These are phyloP conservation scores for Drosophila fuyamai DNA, from an alignment of 1,140 invertebrate species.

Conservation along the genomic window DNA sequence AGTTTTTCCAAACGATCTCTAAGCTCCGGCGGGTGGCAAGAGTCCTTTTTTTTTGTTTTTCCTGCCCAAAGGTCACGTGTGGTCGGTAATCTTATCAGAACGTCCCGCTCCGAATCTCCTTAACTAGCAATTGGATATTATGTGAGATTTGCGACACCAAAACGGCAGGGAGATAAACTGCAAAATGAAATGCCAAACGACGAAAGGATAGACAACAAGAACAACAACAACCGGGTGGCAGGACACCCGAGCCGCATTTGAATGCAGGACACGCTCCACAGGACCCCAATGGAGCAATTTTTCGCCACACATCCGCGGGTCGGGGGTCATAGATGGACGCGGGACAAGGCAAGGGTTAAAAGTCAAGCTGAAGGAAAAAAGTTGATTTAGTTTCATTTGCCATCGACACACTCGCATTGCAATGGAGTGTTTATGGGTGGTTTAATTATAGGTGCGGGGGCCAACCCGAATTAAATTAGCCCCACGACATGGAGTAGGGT, in stretches of 20 bases:
- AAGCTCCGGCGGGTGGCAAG: not conserved
- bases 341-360: not conserved
- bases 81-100: conserved; percentile 44
- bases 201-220: conserved; percentile 39
- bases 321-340: not conserved
- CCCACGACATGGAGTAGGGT: not conserved
- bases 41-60: not conserved
- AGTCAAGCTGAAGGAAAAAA: conserved; percentile 5
- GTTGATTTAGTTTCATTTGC: conserved; percentile 29
- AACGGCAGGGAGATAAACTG: conserved; percentile 50
- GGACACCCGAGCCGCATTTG: conserved; percentile 13
- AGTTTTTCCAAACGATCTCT: conserved; percentile 31
- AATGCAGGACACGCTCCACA: conserved; percentile 41
- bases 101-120: conserved; percentile 28
- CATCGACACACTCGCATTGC: not conserved
- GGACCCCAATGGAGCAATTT: conserved; percentile 14
- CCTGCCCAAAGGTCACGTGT: conserved; percentile 3
- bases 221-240: not conserved
- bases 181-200: conserved; percentile 53
- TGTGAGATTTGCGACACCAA: conserved; percentile 53
- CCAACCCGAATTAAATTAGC: conserved; percentile 24
- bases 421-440: conserved; percentile 31
- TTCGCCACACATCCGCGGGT: not conserved
- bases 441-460: conserved; percentile 27
- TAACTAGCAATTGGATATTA: conserved; percentile 56